A percentile compares a stretch with the other conserved stretches of the same genome.
Conservation (phyloP, 2,113 vertebrate genomes). For the Mus pahari region DNA sequence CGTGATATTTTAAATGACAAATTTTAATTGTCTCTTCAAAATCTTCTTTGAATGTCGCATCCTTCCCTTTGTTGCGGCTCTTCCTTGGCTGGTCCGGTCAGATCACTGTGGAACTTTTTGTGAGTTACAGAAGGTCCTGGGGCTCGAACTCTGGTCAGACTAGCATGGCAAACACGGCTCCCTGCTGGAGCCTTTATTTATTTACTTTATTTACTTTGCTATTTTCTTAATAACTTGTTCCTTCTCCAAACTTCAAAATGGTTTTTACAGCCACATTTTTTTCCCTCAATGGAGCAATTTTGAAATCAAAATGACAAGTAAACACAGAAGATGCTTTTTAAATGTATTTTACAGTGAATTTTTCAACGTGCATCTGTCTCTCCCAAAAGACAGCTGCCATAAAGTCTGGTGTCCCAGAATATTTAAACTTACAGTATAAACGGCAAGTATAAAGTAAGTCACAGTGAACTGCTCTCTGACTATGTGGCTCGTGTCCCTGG, state of each 20-base stretch:
- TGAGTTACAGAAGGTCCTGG: background rate
- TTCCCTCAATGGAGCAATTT: constrained; percentile 17
- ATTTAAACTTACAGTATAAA: background rate
- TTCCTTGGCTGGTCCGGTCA: background rate
- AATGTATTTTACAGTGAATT: constrained; percentile 41
- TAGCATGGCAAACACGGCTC: background rate
- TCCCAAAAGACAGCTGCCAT: constrained; percentile 35
- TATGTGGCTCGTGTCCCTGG: background rate
- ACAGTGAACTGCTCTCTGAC: background rate
- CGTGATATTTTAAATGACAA: constrained; percentile 8
- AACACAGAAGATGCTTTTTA: constrained; percentile 66
- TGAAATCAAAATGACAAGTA: constrained; percentile 44
- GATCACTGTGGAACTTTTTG: background rate
- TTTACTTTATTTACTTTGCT: background rate
- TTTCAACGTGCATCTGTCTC: constrained; percentile 62
- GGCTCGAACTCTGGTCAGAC: background rate
- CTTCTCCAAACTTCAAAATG: background rate
- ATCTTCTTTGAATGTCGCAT: background rate
- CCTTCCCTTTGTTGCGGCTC: background rate
- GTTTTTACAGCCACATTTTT: background rate
- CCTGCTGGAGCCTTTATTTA: background rate
- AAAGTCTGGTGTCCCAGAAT: constrained; percentile 5
- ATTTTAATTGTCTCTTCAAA: constrained; percentile 21
- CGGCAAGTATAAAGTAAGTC: background rate
- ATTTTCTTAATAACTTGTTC: constrained; percentile 17